phyloP scores from a whole-genome alignment of 2,888 invertebrate genomes.

The Cephus pygmeus region DNA sequence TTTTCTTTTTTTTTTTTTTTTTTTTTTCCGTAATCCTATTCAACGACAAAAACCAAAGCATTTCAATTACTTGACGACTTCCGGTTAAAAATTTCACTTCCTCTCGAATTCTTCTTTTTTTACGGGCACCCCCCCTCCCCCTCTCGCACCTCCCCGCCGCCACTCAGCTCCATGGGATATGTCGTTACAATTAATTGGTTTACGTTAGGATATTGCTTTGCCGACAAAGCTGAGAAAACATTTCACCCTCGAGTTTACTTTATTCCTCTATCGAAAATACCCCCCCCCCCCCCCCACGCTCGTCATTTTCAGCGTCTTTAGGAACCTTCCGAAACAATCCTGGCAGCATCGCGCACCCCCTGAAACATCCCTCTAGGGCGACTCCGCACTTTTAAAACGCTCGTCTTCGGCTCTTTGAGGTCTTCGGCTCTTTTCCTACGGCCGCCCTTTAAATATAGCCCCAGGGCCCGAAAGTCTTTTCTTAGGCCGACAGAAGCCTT shows the following conservation, averaged over 20 bases:
- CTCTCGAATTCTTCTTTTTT: background rate
- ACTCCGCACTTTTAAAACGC: background rate
- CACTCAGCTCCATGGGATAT: background rate
- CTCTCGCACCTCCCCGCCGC: background rate
- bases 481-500: background rate
- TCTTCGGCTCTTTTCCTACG: background rate
- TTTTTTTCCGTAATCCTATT: background rate
- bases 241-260: slow-evolving; percentile 1
- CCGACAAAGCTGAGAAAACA: slow-evolving; percentile 25
- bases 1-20: background rate
- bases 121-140: accelerated
- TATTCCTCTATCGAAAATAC: background rate
- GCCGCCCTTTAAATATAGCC: background rate
- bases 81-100: background rate
- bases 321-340: background rate
- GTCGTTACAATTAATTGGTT: slow-evolving; percentile 26
- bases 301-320: background rate
- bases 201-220: slow-evolving; percentile 23
- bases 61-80: background rate
- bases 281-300: background rate
- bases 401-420: background rate
- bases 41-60: background rate
- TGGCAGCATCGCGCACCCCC: background rate
- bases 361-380: background rate
- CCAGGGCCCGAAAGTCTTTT: background rate